Conservation (phyloP, 2,797 vertebrate genomes). For the Alectoris magna region DNA sequence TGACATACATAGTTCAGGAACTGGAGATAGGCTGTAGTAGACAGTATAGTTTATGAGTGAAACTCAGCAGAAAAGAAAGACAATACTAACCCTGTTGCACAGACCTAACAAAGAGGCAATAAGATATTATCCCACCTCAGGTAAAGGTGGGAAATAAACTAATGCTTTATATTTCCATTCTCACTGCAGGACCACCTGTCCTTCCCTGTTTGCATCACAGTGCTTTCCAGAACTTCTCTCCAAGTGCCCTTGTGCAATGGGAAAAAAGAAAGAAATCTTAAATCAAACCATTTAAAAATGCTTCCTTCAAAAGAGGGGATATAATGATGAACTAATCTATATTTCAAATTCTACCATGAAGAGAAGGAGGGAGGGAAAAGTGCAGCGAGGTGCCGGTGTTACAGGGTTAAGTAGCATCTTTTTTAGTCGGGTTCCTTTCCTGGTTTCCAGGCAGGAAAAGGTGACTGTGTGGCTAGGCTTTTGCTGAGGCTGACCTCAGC, state of each 20-base stretch:
- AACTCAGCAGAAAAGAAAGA: background rate
- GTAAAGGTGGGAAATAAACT: background rate
- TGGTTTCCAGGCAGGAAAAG: background rate
- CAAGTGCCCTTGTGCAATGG: background rate
- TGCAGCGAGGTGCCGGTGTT: accelerated
- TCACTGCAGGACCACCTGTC: background rate
- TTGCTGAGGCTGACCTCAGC: background rate
- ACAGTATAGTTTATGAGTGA: background rate
- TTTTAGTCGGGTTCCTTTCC: background rate
- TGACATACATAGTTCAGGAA: background rate
- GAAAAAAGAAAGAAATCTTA: background rate
- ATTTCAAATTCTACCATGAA: background rate
- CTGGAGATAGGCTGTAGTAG: background rate
- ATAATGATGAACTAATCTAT: accelerated
- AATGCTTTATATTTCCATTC: background rate
- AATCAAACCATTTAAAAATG: background rate
- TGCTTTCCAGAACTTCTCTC: background rate
- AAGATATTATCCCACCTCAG: background rate
- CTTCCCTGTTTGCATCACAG: background rate
- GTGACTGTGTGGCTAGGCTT: background rate
- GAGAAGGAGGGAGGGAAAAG: background rate
- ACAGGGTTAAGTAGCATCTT: background rate
- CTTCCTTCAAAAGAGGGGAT: background rate
- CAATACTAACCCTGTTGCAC: background rate
- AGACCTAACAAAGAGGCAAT: background rate